Base-by-base conservation (phyloP, 1,140 invertebrate genomes). In the Drosophila murphyi region DNA sequence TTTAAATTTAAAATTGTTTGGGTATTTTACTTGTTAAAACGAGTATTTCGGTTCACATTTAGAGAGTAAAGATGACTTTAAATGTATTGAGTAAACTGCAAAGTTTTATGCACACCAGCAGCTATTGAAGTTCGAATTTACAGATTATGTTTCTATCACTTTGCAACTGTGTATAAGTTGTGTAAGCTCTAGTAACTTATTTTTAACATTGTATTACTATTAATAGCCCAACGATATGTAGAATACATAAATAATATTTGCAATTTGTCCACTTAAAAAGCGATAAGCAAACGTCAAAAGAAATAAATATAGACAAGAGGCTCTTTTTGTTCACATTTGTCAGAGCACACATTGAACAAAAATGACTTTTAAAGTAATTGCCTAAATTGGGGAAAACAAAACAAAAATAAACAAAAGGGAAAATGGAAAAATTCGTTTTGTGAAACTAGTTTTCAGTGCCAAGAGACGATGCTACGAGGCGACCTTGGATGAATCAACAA, bases 401-500 rank as follows among this genome's bases (percentile, higher is more conserved):
- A 28, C 4, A n/a, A 51, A 55, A 55, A 7, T 8, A 43, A 37
- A 1, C 57, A 74, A 62, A 52, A 39, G n/a, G 5, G 7, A 41
- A 45, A 43, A 39, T 1, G 29, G 28, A 10, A 60, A 60, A 67
- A 50, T 51, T 10, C 43, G 45, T 47, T 68, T 48, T 62, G 34
- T 20, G 5, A 47, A 60, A 47, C 47, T 59, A 37, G 59, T 76
- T 59, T 60, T 41, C 31, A 34, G 45, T 72, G 62, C 62, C 69
- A 72, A 59, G 37, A 39, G 61, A 56, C 62, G 28, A 12, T 50
- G 65, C 35, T 41, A 10, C 55, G 64, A 75, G 41, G 20, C 48
- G 75, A 80, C 85, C 76, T 89, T 87, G 80, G 74, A 62, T 29
- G 47, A 51, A 48, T 74, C 68, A 75, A 43, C 39, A 43, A 43